Conservation (phyloP, 2,797 vertebrate species). For the Darevskia nairensis region DNA sequence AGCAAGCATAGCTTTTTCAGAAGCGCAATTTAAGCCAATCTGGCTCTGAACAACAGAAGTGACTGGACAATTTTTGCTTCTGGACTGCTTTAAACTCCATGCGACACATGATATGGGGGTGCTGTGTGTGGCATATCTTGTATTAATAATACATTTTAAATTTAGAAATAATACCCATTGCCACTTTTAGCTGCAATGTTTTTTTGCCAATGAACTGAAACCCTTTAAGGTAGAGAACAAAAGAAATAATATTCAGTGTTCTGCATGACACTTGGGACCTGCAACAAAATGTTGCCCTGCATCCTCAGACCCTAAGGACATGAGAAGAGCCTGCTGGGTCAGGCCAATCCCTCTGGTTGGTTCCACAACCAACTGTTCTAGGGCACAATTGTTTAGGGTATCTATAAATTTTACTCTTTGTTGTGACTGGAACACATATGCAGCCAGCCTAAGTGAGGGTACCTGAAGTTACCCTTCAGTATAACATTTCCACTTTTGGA, state of each 20-base stretch:
- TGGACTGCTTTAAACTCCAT: not conserved
- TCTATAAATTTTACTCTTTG: not conserved
- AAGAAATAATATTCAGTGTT: not conserved
- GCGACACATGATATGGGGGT: not conserved
- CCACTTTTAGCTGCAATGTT: not conserved
- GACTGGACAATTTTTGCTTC: not conserved
- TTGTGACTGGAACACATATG: no score
- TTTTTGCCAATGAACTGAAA: not conserved
- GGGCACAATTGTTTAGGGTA: no score
- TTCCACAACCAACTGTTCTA: no score
- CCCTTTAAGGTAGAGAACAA: not conserved
- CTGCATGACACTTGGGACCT: not conserved
- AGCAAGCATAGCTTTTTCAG: not conserved
- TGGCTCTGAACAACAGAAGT: not conserved
- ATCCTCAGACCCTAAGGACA: not conserved
- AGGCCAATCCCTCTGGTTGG: no score
- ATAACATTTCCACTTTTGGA: no score
- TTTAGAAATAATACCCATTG: not conserved
- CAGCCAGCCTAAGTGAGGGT: no score
- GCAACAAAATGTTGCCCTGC: not conserved
- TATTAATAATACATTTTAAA: constrained; percentile 6
- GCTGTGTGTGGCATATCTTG: not conserved
- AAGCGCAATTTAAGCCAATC: not conserved
- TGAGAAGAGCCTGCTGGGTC: no score
- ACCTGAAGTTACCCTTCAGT: no score